Conservation (phyloP, 1,140 invertebrate species). For the Dinothrombium tinctorium region DNA sequence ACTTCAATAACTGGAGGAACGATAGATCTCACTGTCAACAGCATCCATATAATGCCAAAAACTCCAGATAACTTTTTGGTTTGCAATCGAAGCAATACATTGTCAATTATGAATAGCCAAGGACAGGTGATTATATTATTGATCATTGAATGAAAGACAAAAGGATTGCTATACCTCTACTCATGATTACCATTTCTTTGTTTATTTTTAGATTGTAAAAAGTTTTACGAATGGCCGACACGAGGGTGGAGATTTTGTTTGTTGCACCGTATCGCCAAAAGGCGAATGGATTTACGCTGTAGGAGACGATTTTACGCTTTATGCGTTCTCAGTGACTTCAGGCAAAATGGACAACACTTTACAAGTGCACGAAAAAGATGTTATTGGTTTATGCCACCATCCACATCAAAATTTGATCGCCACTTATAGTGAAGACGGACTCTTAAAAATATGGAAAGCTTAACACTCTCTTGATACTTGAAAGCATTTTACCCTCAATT, state of each 20-base stretch:
- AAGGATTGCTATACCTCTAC: no score
- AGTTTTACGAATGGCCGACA: slow-evolving; percentile 92
- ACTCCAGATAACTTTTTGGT: slow-evolving; percentile 96
- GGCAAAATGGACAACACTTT: slow-evolving; percentile 94
- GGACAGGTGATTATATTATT: slow-evolving; percentile 41
- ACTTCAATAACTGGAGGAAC: slow-evolving; percentile 40
- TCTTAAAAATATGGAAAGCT: slow-evolving; percentile 77
- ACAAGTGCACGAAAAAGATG: slow-evolving; percentile 89
- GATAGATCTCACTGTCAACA: slow-evolving; percentile 71
- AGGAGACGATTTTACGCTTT: slow-evolving; percentile 87
- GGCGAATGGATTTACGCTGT: slow-evolving; percentile 97
- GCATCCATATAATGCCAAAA: slow-evolving; percentile 65
- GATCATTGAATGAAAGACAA: slow-evolving; percentile 1
- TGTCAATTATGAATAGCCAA: slow-evolving; percentile 95
- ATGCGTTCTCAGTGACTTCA: slow-evolving; percentile 82
- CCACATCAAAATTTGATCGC: slow-evolving; percentile 94
- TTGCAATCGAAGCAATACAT: slow-evolving; percentile 88
- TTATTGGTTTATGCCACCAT: slow-evolving; percentile 90
- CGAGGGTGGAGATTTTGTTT: slow-evolving; percentile 89
- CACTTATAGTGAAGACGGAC: slow-evolving; percentile 88
- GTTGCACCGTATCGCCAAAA: slow-evolving; percentile 64
- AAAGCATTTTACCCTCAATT: no score
- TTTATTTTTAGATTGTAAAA: slow-evolving; percentile 60
- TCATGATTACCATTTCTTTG: no score
- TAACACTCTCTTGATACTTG: neutral